Base-by-base conservation (phyloP, 2,888 invertebrate genomes). In the Holacanthella duospinosa region DNA sequence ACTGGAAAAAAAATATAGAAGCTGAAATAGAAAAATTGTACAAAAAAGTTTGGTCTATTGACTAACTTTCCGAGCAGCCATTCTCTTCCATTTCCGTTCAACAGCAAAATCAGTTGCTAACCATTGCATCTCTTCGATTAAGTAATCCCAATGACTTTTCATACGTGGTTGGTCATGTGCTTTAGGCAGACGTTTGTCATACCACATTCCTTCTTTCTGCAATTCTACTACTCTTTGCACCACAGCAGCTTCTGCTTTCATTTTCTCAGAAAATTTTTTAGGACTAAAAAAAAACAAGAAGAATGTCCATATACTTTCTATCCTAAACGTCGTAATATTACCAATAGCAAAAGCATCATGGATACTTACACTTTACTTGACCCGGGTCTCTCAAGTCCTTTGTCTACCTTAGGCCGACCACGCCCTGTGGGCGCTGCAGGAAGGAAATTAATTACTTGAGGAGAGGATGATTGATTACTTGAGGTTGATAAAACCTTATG, bases 51-150 rank as follows among this genome's bases (percentile, higher is more conserved):
- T 60, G 24, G 27, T 27, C 26, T 36, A 4, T 12, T 27, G 6
- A 21, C 56, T 44, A 55, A 71, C 73, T 64, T 91, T 94, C 76
- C 90, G 90, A 1, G 95, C 93, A 3, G 93, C 91, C 65, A 90
- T 88, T 77, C 93, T 93, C 76, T 99, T 99, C 93, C 94, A 95
- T 77, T 94, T 95, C 68, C 96, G 84, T 79, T 99, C 99, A 77
- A 94, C 92, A 29, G 90, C 90, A 79, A 99, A 99, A 80, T 99
- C 97, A 44, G 93, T 89, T 43, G 95, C 92, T 71, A 99, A 82
- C 99, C 99, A 99, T 44, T 89, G 88, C 93, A 96, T 95, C 80
- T 99, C 99, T 79, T 99, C 97, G 53, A 99, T 80, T 68, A 99
- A 80, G 79, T 94, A 97, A 79, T 99, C 99, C 96, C 97, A 97